Base-by-base conservation (phyloP, 2,113 vertebrate genomes). In the Phycodurus eques region DNA sequence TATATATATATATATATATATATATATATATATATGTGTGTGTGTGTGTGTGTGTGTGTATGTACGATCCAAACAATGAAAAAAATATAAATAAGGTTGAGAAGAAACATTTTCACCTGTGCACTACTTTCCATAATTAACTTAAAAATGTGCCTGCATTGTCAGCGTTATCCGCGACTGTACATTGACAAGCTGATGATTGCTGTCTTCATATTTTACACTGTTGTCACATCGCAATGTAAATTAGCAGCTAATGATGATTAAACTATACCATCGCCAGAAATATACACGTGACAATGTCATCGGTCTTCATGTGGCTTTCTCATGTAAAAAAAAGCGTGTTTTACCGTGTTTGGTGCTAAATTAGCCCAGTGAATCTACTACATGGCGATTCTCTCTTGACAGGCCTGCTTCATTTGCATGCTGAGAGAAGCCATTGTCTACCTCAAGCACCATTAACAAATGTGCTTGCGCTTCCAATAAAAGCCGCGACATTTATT, bases 331-430 rank as follows among this genome's bases (percentile, higher is more conserved):
- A 1, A 77, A 1, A 77, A 47, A 71, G 74, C 27, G 65, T 60
- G 39, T 80, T 77, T 78, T 73, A 74, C 78, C 27, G 3, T 63
- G 71, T 82, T 86, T 89, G 70, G 83, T 79, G 82, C 76, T 85
- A 82, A 84, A 87, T 88, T 85, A 81, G 68, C 77, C 79, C 63
- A 4, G 72, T 86, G 89, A 83, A 88, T 87, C 78, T 69, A 35
- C 61, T 67, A 74, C 60, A 10, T 46, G 60, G 78, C 72, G 64
- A 75, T 15, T 71, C 74, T 51, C 73, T 79, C 73, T 85, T 27
- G 57, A 66, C 65, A 61, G 11, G 66, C 63, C 75, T 62, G 71
- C 79, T 75, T 85, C 80, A 85, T 84, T 82, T 80, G 71, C 78
- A 79, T 73, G 60, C 72, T 67, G 74, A 76, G 76, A 81, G 80